These are phyloP conservation scores for Drosophila cardini DNA, from an alignment of 1,140 invertebrate genomes.

Conservation along the genomic window DNA sequence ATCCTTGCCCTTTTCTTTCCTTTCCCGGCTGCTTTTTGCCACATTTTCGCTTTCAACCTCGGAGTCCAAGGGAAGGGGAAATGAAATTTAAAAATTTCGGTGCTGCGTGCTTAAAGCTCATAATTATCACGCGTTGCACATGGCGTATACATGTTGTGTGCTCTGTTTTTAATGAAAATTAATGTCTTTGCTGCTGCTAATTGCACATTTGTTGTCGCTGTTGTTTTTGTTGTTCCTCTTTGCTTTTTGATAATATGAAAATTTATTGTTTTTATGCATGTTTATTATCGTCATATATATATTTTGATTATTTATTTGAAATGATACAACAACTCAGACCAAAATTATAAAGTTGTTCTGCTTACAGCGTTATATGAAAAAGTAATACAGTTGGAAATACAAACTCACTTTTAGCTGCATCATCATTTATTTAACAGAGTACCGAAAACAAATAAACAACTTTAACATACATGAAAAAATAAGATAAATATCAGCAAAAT, in stretches of 20 bases:
- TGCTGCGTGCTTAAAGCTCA: slow-evolving; percentile 65
- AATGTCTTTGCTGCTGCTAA: slow-evolving; percentile 70
- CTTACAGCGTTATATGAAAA: slow-evolving; percentile 46
- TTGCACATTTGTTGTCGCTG: slow-evolving; percentile 60
- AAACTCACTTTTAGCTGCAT: slow-evolving; percentile 46
- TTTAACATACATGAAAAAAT: slow-evolving; percentile 26
- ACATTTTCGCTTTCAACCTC: slow-evolving; percentile 45
- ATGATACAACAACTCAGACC: slow-evolving; percentile 15
- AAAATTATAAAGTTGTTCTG: slow-evolving; percentile 11
- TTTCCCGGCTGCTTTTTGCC: slow-evolving; percentile 11
- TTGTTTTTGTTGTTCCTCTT: slow-evolving; percentile 39
- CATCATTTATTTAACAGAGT: slow-evolving; percentile 60
- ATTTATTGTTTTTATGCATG: slow-evolving; percentile 75
- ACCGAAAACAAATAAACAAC: slow-evolving; percentile 37
- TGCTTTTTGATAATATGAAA: slow-evolving; percentile 45
- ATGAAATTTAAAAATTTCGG: slow-evolving; percentile 33
- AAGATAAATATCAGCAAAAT: slow-evolving; percentile 44
- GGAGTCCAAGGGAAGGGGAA: background rate
- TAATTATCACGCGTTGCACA: slow-evolving; percentile 69
- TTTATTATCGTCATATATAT: slow-evolving; percentile 59
- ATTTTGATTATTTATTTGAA: slow-evolving; percentile 28
- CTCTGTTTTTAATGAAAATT: slow-evolving; percentile 66
- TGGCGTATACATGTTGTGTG: slow-evolving; percentile 58
- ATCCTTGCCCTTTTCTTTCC: slow-evolving; percentile 13
- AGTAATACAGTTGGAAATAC: slow-evolving; percentile 59